A percentile compares a stretch with the other conserved stretches of the same genome.
Conservation (phyloP, 2,888 invertebrate species). For the Meghimatium bilineatum region DNA sequence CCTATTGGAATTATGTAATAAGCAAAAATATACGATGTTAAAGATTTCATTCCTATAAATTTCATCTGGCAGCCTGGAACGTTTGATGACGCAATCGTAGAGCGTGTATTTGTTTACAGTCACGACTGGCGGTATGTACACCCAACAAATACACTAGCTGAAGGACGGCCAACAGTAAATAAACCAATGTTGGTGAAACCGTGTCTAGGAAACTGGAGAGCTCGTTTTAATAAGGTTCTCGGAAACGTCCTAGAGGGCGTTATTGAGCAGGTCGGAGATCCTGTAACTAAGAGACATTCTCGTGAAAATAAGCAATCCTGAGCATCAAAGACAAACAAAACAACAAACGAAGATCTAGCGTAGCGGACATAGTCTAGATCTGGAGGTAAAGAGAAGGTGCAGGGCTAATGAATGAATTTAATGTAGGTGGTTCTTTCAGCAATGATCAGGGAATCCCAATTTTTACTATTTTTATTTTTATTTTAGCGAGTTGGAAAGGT, state of each 20-base stretch:
- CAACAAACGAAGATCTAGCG: conserved; percentile 31
- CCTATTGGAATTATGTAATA: background rate
- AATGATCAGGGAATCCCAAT: background rate
- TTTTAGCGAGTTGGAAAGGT: background rate
- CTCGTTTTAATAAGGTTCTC: conserved; percentile 30
- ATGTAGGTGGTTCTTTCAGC: background rate
- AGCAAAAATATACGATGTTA: background rate
- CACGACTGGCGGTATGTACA: background rate
- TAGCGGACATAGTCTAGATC: background rate
- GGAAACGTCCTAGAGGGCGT: background rate
- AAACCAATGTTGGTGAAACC: conserved; percentile 18
- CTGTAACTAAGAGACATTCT: conserved; percentile 29
- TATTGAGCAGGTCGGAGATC: conserved; percentile 12
- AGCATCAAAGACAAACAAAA: conserved; percentile 45
- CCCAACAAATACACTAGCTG: conserved; percentile 14
- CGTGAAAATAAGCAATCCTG: conserved; percentile 34
- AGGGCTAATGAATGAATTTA: conserved; percentile 6
- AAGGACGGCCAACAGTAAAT: conserved; percentile 13
- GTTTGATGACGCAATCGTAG: background rate
- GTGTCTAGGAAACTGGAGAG: conserved; percentile 5
- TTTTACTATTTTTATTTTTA: background rate
- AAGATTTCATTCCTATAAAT: background rate
- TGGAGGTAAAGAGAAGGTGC: background rate
- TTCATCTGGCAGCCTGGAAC: background rate
- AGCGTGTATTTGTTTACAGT: conserved; percentile 23